Evolutionary conservation across 2,113 vertebrate genomes (phyloP).

Genomic region (Myanophis thanlyinensis): DNA sequence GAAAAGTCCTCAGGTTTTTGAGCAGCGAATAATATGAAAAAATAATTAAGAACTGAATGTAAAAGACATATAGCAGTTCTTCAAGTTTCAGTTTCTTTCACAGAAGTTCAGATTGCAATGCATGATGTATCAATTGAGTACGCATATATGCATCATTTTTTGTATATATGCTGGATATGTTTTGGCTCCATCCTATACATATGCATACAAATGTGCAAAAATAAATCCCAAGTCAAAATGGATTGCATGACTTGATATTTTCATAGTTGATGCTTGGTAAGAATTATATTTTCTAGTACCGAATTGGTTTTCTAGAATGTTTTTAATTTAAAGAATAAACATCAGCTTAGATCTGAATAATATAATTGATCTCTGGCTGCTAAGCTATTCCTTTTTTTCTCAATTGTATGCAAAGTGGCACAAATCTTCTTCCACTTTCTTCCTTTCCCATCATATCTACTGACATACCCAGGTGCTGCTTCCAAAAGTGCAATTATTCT

Average conservation of each 20-base stretch:
- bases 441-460: not conserved
- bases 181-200: not conserved
- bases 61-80: not conserved
- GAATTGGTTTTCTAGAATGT: not conserved
- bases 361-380: not conserved
- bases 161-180: not conserved
- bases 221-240: not conserved
- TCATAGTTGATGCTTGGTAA: not conserved
- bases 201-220: not conserved
- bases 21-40: not conserved
- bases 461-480: not conserved
- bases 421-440: not conserved
- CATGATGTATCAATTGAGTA: not conserved
- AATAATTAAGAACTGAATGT: not conserved
- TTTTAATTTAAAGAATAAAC: not conserved
- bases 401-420: not conserved
- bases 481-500: not conserved
- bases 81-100: not conserved
- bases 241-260: not conserved
- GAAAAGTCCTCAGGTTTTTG: not conserved
- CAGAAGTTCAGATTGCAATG: not conserved
- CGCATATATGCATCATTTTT: not conserved
- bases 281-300: not conserved
- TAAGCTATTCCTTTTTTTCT: not conserved
- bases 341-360: not conserved